Conservation (phyloP, 2,888 invertebrate species). For the Metacarcinus magister region DNA sequence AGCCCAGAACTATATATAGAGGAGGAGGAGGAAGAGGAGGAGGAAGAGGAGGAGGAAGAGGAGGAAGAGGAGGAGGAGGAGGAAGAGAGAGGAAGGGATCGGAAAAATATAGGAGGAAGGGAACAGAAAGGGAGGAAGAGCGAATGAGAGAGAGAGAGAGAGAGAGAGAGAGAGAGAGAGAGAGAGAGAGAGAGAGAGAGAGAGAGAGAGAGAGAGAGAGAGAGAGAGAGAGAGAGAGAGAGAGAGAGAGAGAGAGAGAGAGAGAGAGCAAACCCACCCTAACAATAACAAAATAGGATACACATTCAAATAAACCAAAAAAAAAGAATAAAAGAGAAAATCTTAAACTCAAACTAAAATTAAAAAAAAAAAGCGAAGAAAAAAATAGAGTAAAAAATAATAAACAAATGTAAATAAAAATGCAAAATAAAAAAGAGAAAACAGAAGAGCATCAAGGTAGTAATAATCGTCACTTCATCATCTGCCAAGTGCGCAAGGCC, state of each 20-base stretch:
- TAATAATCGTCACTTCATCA: no score
- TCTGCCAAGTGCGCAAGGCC: no score
- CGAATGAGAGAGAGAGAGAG: not conserved
- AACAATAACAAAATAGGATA: not conserved
- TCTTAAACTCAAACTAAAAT: no score
- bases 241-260: not conserved
- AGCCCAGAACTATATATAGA: not conserved
- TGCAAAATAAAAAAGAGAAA: no score
- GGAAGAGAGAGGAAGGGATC: not conserved
- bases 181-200: not conserved
- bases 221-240: slow-evolving; percentile 59
- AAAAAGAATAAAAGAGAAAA: not conserved
- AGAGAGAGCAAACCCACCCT: not conserved
- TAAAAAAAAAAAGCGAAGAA: no score
- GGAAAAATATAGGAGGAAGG: not conserved
- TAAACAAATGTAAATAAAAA: no score
- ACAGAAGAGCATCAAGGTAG: no score
- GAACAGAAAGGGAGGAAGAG: not conserved
- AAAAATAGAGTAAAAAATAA: no score
- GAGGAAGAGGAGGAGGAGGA: not conserved
- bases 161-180: slow-evolving; percentile 7
- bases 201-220: slow-evolving; percentile 51
- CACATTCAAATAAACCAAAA: not conserved
- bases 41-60: not conserved
- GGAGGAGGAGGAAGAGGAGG: not conserved